These are phyloP conservation scores for Stylophora pistillata DNA, from an alignment of 64 coral and sea anemone species.

Conservation along the genomic window DNA sequence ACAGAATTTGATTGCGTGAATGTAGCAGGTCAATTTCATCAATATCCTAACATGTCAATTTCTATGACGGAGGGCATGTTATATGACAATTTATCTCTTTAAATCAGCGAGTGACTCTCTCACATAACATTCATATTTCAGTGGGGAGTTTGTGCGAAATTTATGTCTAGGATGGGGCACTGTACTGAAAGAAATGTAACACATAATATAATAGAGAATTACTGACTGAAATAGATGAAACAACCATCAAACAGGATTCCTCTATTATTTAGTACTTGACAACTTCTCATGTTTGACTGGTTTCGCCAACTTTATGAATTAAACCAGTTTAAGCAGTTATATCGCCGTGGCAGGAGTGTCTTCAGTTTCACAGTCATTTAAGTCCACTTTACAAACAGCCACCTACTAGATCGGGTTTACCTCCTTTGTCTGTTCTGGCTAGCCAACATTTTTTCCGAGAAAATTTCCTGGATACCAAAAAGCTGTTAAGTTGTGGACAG, in stretches of 20 bases:
- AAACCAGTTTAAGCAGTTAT: neutral
- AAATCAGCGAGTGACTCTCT: neutral
- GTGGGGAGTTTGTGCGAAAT: neutral
- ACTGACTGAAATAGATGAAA: too few relatives aligned
- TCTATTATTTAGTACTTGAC: neutral
- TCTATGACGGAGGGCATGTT: constrained; percentile 10
- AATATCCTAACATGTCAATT: neutral
- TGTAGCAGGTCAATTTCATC: constrained; percentile 13
- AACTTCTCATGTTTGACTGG: neutral
- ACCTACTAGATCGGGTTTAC: neutral
- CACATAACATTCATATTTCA: constrained; percentile 3
- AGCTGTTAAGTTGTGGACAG: neutral
- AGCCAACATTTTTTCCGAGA: constrained; percentile 12
- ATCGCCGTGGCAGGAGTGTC: neutral
- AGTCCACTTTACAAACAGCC: constrained; percentile 34
- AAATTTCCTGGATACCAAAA: constrained; percentile 9
- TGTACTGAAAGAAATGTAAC: neutral
- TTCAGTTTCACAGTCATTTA: neutral
- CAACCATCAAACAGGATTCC: neutral
- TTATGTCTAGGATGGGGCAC: neutral
- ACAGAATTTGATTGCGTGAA: neutral
- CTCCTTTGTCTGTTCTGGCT: neutral
- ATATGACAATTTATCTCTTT: constrained; percentile 7
- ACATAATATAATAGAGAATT: too few relatives aligned
- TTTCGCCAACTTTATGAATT: neutral